phyloP scores from a whole-genome alignment of 2,797 vertebrate species.

The Zonotrichia albicollis region DNA sequence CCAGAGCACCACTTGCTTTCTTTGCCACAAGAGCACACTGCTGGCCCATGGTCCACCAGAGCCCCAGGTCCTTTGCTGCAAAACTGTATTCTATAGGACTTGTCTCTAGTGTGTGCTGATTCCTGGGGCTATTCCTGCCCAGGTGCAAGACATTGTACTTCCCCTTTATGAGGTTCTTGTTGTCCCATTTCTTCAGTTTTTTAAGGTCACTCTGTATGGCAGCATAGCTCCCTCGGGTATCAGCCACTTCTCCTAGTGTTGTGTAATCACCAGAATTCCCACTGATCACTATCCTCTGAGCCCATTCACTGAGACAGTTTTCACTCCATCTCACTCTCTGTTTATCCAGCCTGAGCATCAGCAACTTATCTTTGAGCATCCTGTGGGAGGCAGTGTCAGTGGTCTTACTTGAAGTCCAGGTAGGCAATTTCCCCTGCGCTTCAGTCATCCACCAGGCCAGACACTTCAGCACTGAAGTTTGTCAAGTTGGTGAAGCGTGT shows the following conservation, averaged over 20 bases:
- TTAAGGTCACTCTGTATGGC: neutral
- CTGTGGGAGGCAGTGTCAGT: neutral
- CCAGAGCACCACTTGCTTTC: neutral
- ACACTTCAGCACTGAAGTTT: neutral
- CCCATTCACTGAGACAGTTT: neutral
- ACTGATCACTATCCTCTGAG: neutral
- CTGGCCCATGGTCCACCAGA: neutral
- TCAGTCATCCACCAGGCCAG: neutral
- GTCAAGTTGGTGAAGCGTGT: neutral
- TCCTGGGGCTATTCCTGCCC: neutral
- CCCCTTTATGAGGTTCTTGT: neutral
- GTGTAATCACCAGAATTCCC: neutral
- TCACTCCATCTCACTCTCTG: neutral
- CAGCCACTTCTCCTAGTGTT: neutral
- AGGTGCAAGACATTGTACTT: neutral
- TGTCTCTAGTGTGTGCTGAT: neutral
- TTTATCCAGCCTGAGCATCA: neutral
- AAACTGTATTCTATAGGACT: neutral
- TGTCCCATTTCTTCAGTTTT: neutral
- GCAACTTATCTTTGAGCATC: neutral
- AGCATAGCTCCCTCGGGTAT: accelerated
- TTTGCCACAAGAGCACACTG: neutral
- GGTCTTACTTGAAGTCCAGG: neutral
- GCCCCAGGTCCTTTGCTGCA: neutral
- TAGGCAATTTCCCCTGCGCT: neutral